Evolutionary conservation across 2,113 vertebrate species (phyloP).

Genomic region (Urocitellus parryii): DNA sequence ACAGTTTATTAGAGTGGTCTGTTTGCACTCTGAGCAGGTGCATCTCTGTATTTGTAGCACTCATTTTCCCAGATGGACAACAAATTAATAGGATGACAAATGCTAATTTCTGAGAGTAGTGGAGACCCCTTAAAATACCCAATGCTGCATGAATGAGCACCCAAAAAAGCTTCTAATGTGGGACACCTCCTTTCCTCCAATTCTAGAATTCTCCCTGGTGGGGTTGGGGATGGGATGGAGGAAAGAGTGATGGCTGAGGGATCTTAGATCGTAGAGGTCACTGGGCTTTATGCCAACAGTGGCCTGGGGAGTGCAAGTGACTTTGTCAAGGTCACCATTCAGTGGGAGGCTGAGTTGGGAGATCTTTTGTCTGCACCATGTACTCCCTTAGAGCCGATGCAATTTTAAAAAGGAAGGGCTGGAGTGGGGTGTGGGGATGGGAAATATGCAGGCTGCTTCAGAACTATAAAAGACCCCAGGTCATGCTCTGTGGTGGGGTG

Average conservation of each 20-base stretch:
- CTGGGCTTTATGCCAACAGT: background rate
- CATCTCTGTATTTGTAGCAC: background rate
- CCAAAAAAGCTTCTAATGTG: background rate
- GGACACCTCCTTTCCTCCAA: background rate
- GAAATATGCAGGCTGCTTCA: background rate
- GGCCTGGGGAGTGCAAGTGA: background rate
- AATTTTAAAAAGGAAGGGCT: background rate
- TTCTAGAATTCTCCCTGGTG: background rate
- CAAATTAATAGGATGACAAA: constrained; percentile 16
- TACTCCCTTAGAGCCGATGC: background rate
- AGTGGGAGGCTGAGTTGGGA: background rate
- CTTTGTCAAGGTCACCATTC: background rate
- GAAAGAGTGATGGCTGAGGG: background rate
- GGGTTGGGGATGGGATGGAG: no score
- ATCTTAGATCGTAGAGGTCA: background rate
- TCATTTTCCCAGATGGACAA: background rate
- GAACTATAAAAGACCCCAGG: background rate
- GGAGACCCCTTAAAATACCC: background rate
- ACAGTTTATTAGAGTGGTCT: no score
- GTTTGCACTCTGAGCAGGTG: background rate
- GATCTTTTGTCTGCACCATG: background rate
- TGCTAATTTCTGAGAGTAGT: background rate
- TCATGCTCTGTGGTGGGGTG: background rate
- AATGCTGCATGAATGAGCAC: background rate
- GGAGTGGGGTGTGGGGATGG: background rate